Evolutionary conservation across 1,140 invertebrate species (phyloP), one percentile per base, ranked within the genome.

Genomic region (Aleiodes sp.): DNA sequence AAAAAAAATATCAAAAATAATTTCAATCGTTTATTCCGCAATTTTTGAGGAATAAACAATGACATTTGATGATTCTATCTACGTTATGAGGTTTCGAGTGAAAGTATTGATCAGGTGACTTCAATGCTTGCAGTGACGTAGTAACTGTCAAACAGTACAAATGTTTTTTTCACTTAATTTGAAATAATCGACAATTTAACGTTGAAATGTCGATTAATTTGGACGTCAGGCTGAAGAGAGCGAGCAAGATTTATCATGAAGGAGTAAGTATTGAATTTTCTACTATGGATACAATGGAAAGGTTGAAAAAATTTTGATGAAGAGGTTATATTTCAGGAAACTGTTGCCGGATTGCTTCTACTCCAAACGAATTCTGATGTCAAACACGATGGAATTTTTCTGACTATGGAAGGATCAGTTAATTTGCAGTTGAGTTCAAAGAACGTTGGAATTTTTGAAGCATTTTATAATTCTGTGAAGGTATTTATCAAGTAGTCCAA

Each of bases 381-480:
- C 0, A 93, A 94, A 78, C 97, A 98, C 79, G 96, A 98, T 87
- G 97, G 97, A 1, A 94, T 98, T 56, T 89, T 88, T 7, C 85
- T 99, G 1, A 88, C 88, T 1, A 90, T 97, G 85, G 96, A 98
- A 80, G 97, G 96, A 0, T 88, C 89, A 16, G 96, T 98, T 0
- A 96, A 94, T 82, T 86, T 99, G 60, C 96, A 98, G 80, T 86
- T 98, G 0, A 98, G 96, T 80, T 92, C 94, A 12, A 98, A 98
- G 86, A 98, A 94, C 87, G 93, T 96, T 72, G 96, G 97, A 0
- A 91, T 98, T 35, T 94, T 98, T 82, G 96, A 98, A 86, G 94
- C 97, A 9, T 97, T 98, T 79, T 97, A 96, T 72, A 93, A 92
- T 82, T 93, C 92, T 33, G 88, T 92, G 0, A 94, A 93, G 87